Evolutionary conservation across 2,888 invertebrate genomes (phyloP).

Genomic region (Piscicola geometra): DNA sequence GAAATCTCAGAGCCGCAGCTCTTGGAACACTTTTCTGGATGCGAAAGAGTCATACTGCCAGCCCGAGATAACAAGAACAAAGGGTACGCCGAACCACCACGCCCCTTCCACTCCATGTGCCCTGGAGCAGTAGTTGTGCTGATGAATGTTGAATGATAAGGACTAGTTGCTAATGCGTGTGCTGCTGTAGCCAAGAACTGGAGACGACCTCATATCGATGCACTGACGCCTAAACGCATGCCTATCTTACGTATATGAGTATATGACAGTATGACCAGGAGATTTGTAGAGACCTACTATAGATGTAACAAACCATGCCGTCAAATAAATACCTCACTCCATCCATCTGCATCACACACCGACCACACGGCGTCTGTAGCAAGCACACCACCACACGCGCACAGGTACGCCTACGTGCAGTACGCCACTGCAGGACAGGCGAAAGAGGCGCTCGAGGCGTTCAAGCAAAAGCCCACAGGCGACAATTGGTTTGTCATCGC

Average conservation of each 20-base stretch:
- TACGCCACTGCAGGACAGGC: conserved; percentile 29
- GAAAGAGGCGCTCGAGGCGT: conserved; percentile 22
- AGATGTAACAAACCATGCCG: too few relatives aligned
- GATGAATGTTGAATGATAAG: not conserved
- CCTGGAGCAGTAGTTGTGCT: not conserved
- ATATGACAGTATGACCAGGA: not conserved
- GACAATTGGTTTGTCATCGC: conserved; percentile 36
- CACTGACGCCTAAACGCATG: not conserved
- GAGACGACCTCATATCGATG: too few relatives aligned
- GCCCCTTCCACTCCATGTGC: not conserved
- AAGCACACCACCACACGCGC: too few relatives aligned
- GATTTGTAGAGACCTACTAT: too few relatives aligned
- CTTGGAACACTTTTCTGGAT: conserved; percentile 21
- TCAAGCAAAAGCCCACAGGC: conserved; percentile 16
- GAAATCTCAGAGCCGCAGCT: conserved; percentile 30
- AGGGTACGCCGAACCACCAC: not conserved
- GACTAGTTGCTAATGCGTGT: too few relatives aligned
- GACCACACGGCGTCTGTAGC: too few relatives aligned
- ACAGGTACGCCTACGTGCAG: conserved; percentile 38
- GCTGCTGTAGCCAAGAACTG: too few relatives aligned
- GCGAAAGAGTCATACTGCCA: conserved; percentile 32
- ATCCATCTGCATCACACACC: not conserved
- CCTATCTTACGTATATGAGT: not conserved
- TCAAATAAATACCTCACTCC: too few relatives aligned
- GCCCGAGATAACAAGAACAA: conserved; percentile 16